Conservation (phyloP, 2,888 invertebrate genomes). For the Meghimatium bilineatum region DNA sequence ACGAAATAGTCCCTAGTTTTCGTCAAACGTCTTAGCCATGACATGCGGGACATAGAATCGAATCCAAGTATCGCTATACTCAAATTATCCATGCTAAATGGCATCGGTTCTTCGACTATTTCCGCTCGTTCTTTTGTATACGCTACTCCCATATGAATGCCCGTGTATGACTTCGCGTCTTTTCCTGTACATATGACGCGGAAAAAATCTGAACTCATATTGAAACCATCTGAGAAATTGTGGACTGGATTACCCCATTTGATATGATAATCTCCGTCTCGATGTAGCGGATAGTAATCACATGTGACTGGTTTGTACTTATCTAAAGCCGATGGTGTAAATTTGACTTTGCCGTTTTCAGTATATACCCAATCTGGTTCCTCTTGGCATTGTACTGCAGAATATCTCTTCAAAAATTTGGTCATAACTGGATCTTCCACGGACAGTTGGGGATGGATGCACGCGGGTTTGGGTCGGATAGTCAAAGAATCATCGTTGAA, state of each 20-base stretch:
- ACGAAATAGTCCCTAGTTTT: conserved; percentile 70
- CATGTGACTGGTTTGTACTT: background rate
- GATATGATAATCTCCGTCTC: background rate
- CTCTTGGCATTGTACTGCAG: conserved; percentile 82
- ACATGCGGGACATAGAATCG: conserved; percentile 90
- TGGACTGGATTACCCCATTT: background rate
- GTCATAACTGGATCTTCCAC: conserved; percentile 85
- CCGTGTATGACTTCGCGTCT: conserved; percentile 80
- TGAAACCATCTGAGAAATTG: background rate
- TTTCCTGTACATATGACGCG: conserved; percentile 57
- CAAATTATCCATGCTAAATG: conserved; percentile 78
- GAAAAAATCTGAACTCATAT: conserved; percentile 57
- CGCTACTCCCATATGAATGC: conserved; percentile 81
- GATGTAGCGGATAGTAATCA: background rate
- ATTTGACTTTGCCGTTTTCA: conserved; percentile 81
- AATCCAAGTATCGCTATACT: conserved; percentile 88
- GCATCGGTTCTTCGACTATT: conserved; percentile 11
- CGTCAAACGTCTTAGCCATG: conserved; percentile 77
- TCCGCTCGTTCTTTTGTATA: conserved; percentile 34
- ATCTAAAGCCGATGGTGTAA: conserved; percentile 78
- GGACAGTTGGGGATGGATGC: conserved; percentile 83
- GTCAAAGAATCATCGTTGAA: background rate
- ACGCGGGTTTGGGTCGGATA: conserved; percentile 74
- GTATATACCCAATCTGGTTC: conserved; percentile 86
- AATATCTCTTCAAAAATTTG: conserved; percentile 83